These are phyloP conservation scores for Tetragonula carbonaria DNA, from an alignment of 2,888 invertebrate genomes.

Conservation along the genomic window DNA sequence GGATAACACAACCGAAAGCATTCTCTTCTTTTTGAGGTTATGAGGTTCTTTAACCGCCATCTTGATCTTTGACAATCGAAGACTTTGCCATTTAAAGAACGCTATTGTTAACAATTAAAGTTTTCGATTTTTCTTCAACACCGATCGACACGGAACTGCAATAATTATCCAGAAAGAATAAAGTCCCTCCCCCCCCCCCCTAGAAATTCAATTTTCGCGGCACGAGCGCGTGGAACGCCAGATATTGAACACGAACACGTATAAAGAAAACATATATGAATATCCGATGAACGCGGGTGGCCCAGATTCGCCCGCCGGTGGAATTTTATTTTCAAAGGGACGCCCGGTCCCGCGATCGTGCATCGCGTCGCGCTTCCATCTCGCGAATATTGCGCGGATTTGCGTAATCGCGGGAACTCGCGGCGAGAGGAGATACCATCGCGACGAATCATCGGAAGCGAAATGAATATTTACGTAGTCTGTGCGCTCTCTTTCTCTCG, in stretches of 20 bases:
- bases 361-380: background rate
- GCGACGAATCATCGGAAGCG: slow-evolving; percentile 12
- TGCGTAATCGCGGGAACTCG: slow-evolving; percentile 26
- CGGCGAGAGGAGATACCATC: background rate
- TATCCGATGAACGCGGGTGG: slow-evolving; percentile 9
- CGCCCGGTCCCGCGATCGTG: background rate
- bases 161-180: too few relatives aligned
- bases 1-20: too few relatives aligned
- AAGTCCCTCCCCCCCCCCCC: too few relatives aligned
- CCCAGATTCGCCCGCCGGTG: background rate
- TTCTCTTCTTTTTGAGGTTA: too few relatives aligned
- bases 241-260: slow-evolving; percentile 10
- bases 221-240: background rate
- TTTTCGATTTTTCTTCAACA: too few relatives aligned
- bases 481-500: background rate
- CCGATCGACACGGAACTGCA: too few relatives aligned
- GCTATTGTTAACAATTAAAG: too few relatives aligned
- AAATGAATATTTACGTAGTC: slow-evolving; percentile 39
- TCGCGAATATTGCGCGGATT: slow-evolving; percentile 35
- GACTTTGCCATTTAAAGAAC: too few relatives aligned
- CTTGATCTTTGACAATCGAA: too few relatives aligned
- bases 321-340: slow-evolving; percentile 34
- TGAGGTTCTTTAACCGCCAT: too few relatives aligned
- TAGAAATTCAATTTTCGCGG: background rate
- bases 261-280: slow-evolving; percentile 15